phyloP scores from a whole-genome alignment of 2,797 vertebrate species.

The Hydrolagus colliei region DNA sequence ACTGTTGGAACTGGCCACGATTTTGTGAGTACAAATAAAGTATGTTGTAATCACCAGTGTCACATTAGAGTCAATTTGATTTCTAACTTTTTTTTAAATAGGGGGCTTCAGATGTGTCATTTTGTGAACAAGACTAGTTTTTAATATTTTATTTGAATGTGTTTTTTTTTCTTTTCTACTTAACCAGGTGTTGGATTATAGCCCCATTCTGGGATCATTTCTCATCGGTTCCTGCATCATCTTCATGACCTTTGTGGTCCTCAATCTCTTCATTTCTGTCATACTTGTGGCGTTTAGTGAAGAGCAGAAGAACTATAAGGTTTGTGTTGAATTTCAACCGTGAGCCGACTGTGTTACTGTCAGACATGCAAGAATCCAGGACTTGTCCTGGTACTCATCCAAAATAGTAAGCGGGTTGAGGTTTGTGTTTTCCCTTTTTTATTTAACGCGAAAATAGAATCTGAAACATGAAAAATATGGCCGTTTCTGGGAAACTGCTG shows the following conservation, averaged over 20 bases:
- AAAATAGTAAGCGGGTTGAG: not conserved
- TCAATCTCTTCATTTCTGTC: constrained; percentile 93
- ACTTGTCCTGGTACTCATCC: not conserved
- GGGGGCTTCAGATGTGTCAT: not conserved
- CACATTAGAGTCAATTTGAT: too few species aligned
- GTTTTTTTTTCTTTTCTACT: not conserved
- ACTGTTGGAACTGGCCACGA: too few species aligned
- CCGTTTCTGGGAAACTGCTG: too few species aligned
- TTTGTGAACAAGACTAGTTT: not conserved
- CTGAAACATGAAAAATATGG: too few species aligned
- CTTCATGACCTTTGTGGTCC: constrained; percentile 92
- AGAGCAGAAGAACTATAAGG: constrained; percentile 84
- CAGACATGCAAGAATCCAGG: not conserved
- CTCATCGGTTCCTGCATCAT: constrained; percentile 88
- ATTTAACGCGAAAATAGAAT: too few species aligned
- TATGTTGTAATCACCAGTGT: too few species aligned
- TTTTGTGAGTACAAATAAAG: too few species aligned
- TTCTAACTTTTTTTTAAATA: not conserved
- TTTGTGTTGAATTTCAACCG: constrained; percentile 41
- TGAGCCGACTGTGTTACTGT: not conserved
- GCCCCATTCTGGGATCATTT: constrained; percentile 79
- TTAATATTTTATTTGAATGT: not conserved
- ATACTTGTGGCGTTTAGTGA: constrained; percentile 89
- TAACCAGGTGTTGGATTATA: constrained; percentile 79
- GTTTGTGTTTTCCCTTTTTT: too few species aligned